Conservation (phyloP, 2,113 vertebrate genomes). For the Cavia aperea region DNA sequence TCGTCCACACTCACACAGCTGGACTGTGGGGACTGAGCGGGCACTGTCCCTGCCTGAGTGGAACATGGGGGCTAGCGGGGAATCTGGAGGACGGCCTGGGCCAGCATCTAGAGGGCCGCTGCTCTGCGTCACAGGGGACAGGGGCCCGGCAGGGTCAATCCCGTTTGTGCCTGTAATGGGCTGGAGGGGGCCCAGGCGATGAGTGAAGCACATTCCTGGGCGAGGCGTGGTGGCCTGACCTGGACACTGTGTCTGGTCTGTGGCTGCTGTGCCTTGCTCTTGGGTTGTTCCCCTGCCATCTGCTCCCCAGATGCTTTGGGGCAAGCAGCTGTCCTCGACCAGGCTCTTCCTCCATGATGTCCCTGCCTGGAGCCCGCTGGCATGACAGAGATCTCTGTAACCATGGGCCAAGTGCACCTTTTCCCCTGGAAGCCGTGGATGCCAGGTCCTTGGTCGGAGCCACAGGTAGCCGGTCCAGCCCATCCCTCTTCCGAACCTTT, state of each 20-base stretch:
- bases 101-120: neutral
- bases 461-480: neutral
- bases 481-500: neutral
- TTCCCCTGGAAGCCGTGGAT: neutral
- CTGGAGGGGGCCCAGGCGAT: neutral
- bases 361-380: neutral
- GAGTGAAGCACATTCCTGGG: neutral
- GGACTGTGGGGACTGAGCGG: neutral
- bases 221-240: neutral
- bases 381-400: neutral
- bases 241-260: neutral
- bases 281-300: neutral
- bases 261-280: neutral
- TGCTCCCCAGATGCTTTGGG: neutral
- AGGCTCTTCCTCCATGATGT: neutral
- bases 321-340: neutral
- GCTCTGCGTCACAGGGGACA: neutral
- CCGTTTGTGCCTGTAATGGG: neutral
- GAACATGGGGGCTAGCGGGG: neutral
- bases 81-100: neutral
- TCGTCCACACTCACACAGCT: neutral
- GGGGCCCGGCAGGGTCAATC: neutral
- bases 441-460: neutral
- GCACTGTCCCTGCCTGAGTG: rapidly evolving
- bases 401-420: neutral